Percentiles rank a stretch among this genome's conserved stretches.
Conservation (phyloP, 1,140 invertebrate genomes). For the Drosophila virilis region DNA sequence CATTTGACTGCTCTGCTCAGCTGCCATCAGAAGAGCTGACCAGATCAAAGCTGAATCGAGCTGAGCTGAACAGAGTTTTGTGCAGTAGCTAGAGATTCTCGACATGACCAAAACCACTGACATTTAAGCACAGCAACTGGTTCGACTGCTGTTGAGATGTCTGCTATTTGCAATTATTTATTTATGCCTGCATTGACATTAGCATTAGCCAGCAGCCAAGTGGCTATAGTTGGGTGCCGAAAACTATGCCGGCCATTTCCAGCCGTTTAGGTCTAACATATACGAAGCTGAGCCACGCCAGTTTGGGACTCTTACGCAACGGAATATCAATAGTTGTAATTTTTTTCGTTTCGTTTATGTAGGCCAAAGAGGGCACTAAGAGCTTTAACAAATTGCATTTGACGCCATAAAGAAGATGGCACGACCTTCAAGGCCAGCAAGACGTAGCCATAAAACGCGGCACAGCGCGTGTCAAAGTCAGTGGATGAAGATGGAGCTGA, state of each 20-base stretch:
- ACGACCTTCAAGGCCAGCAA: conserved; percentile 70
- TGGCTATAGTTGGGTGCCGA: conserved; percentile 35
- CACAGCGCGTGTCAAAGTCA: conserved; percentile 57
- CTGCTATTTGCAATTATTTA: conserved; percentile 75
- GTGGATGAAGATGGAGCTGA: conserved; percentile 15
- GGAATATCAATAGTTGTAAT: conserved; percentile 25
- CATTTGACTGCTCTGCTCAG: conserved; percentile 13
- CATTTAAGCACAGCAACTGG: conserved; percentile 71
- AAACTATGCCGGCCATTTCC: conserved; percentile 45
- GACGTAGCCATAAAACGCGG: conserved; percentile 61
- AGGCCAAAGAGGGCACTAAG: neutral
- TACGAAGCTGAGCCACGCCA: conserved; percentile 26
- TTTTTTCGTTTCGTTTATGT: neutral
- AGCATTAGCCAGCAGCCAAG: conserved; percentile 59
- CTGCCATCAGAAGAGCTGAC: neutral
- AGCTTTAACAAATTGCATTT: conserved; percentile 42
- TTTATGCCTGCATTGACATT: conserved; percentile 83
- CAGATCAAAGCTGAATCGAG: neutral
- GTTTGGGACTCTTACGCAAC: conserved; percentile 49
- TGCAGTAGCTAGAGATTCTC: conserved; percentile 53
- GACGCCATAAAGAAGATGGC: conserved; percentile 57
- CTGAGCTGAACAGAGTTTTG: neutral
- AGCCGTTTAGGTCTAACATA: conserved; percentile 21
- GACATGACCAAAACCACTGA: conserved; percentile 75
- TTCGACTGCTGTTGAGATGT: conserved; percentile 42